phyloP scores from a whole-genome alignment of 2,888 invertebrate genomes.

The Agonopterix subpropinquella region DNA sequence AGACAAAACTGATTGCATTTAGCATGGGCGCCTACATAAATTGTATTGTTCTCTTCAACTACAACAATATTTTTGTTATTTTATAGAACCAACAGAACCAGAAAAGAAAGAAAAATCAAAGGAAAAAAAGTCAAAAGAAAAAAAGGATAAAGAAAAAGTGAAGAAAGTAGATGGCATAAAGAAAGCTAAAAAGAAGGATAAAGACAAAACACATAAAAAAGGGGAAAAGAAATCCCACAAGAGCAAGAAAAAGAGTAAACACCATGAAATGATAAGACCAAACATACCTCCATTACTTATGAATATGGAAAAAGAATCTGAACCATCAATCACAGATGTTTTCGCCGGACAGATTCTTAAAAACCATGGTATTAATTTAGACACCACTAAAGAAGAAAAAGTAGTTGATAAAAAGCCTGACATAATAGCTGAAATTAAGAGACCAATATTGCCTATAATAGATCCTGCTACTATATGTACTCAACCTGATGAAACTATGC shows the following conservation, averaged over 20 bases:
- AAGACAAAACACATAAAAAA: slow-evolving; percentile 38
- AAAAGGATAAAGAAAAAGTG: slow-evolving; percentile 38
- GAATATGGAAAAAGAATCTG: slow-evolving; percentile 66
- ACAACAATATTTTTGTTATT: not conserved
- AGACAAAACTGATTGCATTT: too few relatives aligned
- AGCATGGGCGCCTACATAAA: too few relatives aligned
- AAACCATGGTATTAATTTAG: slow-evolving; percentile 58
- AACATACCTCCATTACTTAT: slow-evolving; percentile 65
- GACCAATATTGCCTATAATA: slow-evolving; percentile 58
- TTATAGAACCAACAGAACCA: slow-evolving; percentile 36
- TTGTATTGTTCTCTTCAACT: too few relatives aligned
- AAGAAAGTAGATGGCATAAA: slow-evolving; percentile 41
- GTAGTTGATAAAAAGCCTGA: slow-evolving; percentile 38
- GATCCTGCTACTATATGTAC: slow-evolving; percentile 57
- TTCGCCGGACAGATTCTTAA: slow-evolving; percentile 79
- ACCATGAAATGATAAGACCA: slow-evolving; percentile 57
- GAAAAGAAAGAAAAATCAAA: slow-evolving; percentile 59
- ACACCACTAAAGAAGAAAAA: slow-evolving; percentile 37
- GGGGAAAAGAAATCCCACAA: slow-evolving; percentile 63
- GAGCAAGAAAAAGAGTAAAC: slow-evolving; percentile 58
- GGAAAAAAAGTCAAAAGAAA: slow-evolving; percentile 61
- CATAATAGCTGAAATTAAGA: slow-evolving; percentile 35
- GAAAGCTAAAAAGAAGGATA: slow-evolving; percentile 57
- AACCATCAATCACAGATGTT: slow-evolving; percentile 77
- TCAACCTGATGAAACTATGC: slow-evolving; percentile 16